Percentiles rank a stretch among this genome's conserved stretches.
Evolutionary conservation across 2,797 vertebrate genomes (phyloP).

Genomic region (Mastacembelus armatus): DNA sequence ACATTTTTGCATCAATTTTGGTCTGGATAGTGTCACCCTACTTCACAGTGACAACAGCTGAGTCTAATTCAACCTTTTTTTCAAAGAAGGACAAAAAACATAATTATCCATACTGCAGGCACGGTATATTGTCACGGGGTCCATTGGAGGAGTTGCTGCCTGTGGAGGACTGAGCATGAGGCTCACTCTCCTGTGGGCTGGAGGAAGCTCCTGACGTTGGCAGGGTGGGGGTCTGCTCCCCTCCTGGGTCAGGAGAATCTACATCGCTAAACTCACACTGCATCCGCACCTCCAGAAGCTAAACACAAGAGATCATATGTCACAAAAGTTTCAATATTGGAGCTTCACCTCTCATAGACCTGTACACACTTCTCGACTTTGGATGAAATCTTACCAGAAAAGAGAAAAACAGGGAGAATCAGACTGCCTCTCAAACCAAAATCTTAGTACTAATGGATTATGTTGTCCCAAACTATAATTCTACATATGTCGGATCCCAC

Average conservation of each 20-base stretch:
- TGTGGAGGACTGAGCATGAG: conserved; percentile 88
- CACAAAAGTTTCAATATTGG: not conserved
- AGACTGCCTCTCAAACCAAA: not conserved
- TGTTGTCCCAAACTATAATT: not conserved
- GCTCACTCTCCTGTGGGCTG: conserved; percentile 88
- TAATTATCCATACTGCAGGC: conserved; percentile 88
- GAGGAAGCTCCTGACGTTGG: conserved; percentile 86
- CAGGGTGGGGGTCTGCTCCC: conserved; percentile 88
- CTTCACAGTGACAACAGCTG: not conserved
- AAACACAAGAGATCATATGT: not conserved
- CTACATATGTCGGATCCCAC: not conserved
- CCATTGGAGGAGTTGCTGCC: conserved; percentile 92
- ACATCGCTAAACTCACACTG: conserved; percentile 90
- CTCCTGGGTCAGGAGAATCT: conserved; percentile 89
- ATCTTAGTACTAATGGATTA: not conserved
- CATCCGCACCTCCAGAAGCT: conserved; percentile 96
- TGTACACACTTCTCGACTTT: not conserved
- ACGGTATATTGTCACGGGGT: conserved; percentile 93
- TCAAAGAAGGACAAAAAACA: not conserved
- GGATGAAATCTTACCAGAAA: not conserved
- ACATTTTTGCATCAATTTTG: not conserved
- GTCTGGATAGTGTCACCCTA: conserved; percentile 5
- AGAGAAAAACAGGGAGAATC: not conserved
- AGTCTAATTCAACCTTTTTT: not conserved
- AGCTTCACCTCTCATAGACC: not conserved